Base-by-base conservation (phyloP, 2,888 invertebrate species). In the Acrobasis suavella region DNA sequence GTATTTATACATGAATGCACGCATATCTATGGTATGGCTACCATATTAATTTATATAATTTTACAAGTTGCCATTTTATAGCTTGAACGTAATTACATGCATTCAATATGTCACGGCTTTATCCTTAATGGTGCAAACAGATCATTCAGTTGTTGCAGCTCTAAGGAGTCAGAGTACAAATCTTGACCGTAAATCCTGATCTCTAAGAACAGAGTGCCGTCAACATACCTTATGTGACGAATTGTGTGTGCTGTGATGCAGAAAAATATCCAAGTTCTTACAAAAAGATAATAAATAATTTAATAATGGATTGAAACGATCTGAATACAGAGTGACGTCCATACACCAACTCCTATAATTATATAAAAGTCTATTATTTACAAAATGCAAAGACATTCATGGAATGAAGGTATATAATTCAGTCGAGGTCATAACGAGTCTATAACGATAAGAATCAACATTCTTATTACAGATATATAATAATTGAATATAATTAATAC, bases 401-500 rank as follows among this genome's bases (percentile, higher is more conserved):
- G 81, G 79, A 80, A 82, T 79, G 78, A 76, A 80, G 69, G 72
- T 67, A 67, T 74, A 72, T 67, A 69, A 72, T 75, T 80, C 76
- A 77, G 77, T 78, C 78, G 69, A 70, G 70, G 72, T 68, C 69
- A 70, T 67, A 71, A 68, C 60, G 67, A 65, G 69, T 65, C 66
- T 58, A 65, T 67, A 65, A 66, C 65, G 64, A 67, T 67, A 70
- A 72, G 69, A 72, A 69, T 66, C 62, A 66, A 68, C 72, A 46
- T 64, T 51, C 50, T 38, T 58, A 54, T 22, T 39, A 58, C 51
- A 50, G 55, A 37, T 52, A 22, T 15, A 58, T 50, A 62, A 62
- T 58, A 50, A 49, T 58, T 56, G 9, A 37, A 37, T 16, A 50
- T 50, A 10, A 50, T 38, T 51, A 60, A 12, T 16, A 50, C 39